phyloP scores from a whole-genome alignment of 2,113 vertebrate genomes.

The Canis aureus region DNA sequence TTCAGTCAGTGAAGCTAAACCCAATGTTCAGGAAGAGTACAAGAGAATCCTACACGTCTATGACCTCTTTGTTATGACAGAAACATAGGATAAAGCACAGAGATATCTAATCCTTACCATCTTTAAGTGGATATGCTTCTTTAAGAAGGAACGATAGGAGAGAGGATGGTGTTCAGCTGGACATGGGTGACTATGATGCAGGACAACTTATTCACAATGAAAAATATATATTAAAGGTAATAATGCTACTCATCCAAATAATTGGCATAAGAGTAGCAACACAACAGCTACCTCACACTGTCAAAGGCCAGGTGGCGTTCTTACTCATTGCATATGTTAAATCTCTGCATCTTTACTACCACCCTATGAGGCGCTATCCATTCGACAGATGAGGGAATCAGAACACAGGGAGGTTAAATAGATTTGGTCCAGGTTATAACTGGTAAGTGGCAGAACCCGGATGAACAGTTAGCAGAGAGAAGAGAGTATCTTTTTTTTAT shows the following conservation, averaged over 20 bases:
- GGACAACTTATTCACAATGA: background rate
- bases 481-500: background rate
- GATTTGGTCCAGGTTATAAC: background rate
- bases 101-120: background rate
- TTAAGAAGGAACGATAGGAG: background rate
- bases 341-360: background rate
- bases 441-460: background rate
- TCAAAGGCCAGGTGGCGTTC: background rate
- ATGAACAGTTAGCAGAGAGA: conserved; percentile 4
- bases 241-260: background rate
- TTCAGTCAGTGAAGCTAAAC: background rate
- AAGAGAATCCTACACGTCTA: background rate
- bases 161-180: background rate
- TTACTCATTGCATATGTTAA: background rate
- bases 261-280: background rate
- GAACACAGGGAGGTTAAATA: background rate
- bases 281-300: background rate
- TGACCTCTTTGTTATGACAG: background rate
- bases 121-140: background rate
- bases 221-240: background rate
- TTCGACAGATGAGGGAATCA: background rate
- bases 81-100: background rate
- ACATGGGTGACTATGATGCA: background rate
- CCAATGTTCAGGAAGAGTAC: background rate
- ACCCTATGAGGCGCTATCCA: background rate